phyloP scores from a whole-genome alignment of 2,113 vertebrate species.

The Phasianus colchicus region DNA sequence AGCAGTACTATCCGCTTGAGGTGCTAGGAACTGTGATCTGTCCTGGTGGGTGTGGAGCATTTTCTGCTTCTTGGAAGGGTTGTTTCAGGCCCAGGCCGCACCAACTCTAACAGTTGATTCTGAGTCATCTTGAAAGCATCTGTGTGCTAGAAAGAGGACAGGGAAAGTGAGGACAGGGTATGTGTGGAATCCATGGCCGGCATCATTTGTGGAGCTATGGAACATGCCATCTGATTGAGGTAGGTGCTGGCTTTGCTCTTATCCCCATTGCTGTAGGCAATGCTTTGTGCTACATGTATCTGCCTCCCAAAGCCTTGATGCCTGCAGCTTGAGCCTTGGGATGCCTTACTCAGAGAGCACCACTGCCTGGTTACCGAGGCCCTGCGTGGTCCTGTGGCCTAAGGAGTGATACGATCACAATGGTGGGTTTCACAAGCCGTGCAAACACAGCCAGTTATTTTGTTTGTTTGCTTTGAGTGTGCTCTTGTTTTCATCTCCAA shows the following conservation, averaged over 20 bases:
- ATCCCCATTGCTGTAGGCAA: background rate
- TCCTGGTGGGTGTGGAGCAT: background rate
- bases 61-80: background rate
- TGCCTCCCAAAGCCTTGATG: background rate
- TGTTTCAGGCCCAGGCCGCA: background rate
- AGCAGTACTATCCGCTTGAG: background rate
- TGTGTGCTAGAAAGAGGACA: background rate
- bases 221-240: background rate
- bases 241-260: background rate
- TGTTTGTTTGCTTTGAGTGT: conserved; percentile 7
- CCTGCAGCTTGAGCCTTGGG: background rate
- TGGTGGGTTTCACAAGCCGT: background rate
- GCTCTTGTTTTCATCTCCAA: background rate
- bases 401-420: background rate
- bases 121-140: conserved; percentile 17
- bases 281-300: background rate
- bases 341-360: background rate
- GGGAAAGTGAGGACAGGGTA: background rate
- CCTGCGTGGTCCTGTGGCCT: rapidly evolving
- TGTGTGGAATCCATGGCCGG: rapidly evolving
- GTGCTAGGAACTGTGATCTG: rapidly evolving
- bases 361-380: background rate
- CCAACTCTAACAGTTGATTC: background rate
- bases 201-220: background rate
- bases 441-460: background rate